Conservation (phyloP, 2,113 vertebrate species). For the Oreotragus oreotragus region DNA sequence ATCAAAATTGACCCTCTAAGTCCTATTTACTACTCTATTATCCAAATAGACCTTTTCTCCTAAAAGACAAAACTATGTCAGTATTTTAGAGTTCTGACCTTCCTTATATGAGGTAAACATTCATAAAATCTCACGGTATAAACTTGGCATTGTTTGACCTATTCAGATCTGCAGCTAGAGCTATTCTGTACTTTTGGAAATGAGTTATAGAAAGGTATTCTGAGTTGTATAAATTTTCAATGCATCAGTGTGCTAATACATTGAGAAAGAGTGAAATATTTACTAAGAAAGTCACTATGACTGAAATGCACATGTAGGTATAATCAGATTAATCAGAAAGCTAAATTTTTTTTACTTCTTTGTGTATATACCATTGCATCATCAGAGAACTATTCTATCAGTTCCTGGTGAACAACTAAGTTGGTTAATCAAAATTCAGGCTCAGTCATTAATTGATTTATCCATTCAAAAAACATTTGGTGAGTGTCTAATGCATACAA, state of each 20-base stretch:
- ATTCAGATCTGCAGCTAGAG: neutral
- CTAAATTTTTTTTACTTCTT: neutral
- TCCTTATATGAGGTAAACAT: neutral
- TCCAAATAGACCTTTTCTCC: neutral
- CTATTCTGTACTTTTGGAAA: neutral
- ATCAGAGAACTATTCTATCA: neutral
- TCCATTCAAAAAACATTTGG: neutral
- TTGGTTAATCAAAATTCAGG: neutral
- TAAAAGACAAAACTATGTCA: neutral
- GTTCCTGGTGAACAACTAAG: neutral
- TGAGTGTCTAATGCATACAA: neutral
- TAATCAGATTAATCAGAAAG: neutral
- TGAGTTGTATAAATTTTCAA: neutral
- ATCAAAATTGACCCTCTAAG: neutral
- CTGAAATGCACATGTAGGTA: neutral
- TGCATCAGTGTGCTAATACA: neutral
- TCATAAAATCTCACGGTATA: neutral
- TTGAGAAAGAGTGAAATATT: neutral
- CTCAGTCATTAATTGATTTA: neutral
- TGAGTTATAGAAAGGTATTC: neutral
- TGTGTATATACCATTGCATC: neutral
- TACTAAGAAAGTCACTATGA: neutral
- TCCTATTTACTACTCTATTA: neutral
- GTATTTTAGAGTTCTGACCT: neutral
- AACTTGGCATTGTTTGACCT: neutral